Evolutionary conservation across 1,140 invertebrate species (phyloP).

Genomic region (Lerema accius): DNA sequence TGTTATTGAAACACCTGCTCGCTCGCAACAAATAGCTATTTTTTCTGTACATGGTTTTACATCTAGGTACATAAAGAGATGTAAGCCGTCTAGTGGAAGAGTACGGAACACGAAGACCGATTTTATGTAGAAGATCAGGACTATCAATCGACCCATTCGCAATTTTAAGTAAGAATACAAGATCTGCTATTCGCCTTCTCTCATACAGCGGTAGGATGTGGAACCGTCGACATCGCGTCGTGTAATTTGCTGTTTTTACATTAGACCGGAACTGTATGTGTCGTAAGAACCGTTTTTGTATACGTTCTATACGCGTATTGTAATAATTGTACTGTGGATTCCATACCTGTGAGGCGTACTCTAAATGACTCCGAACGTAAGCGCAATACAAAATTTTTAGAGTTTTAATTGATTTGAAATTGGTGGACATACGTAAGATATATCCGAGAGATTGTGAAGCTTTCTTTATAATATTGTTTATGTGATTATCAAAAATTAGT

Average conservation of each 20-base stretch:
- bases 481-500: neutral
- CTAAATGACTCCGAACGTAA: neutral
- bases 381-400: conserved; percentile 24
- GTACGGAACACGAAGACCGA: neutral
- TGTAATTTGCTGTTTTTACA: neutral
- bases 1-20: neutral
- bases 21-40: conserved; percentile 4
- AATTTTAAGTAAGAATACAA: conserved; percentile 1
- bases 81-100: neutral
- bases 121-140: neutral
- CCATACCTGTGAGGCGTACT: neutral
- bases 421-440: neutral
- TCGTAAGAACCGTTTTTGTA: conserved; percentile 3
- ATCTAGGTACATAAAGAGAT: conserved; percentile 1
- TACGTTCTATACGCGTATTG: conserved; percentile 3
- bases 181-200: conserved; percentile 5
- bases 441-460: neutral
- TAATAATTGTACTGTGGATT: conserved; percentile 6
- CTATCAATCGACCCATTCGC: neutral
- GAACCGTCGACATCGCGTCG: neutral
- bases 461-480: neutral
- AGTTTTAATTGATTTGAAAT: conserved; percentile 1
- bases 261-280: conserved; percentile 5
- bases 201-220: conserved; percentile 7
- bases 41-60: neutral